phyloP scores from a whole-genome alignment of 30 jellyfish, hydroid and myxozoan species.

The Aurelia aurita complex sp. Pacific region DNA sequence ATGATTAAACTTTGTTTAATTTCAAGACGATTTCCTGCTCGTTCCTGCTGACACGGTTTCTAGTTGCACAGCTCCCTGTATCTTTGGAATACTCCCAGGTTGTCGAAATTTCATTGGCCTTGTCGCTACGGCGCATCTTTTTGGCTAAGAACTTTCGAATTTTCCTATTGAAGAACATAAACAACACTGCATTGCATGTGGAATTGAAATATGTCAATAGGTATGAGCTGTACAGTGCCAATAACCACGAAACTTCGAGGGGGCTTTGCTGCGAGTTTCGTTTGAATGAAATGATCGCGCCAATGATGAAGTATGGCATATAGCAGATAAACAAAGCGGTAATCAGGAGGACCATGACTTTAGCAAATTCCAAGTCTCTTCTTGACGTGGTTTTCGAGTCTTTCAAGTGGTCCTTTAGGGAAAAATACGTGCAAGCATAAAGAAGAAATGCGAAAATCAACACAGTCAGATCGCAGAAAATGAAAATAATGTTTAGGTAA shows the following conservation, averaged over 20 bases:
- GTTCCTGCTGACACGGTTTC: too few species aligned
- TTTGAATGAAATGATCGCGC: conserved; percentile 36
- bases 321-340: conserved; percentile 17
- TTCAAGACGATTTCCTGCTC: too few species aligned
- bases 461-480: background rate
- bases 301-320: conserved; percentile 46
- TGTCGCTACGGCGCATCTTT: too few species aligned
- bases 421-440: background rate
- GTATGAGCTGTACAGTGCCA: conserved; percentile 46
- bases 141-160: conserved; percentile 15
- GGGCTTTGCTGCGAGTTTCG: conserved; percentile 19
- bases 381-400: background rate
- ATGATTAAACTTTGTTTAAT: too few species aligned
- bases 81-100: too few species aligned
- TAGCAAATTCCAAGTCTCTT: background rate
- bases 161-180: conserved; percentile 47
- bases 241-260: conserved; percentile 14
- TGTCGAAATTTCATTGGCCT: too few species aligned
- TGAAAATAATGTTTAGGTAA: conserved; percentile 14
- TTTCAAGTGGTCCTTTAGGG: background rate
- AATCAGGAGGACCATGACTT: background rate
- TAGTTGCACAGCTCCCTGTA: too few species aligned
- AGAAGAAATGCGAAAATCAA: background rate
- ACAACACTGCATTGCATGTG: conserved; percentile 38
- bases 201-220: conserved; percentile 58